phyloP scores from a whole-genome alignment of 2,797 vertebrate genomes.

The Macroramphosus scolopax region DNA sequence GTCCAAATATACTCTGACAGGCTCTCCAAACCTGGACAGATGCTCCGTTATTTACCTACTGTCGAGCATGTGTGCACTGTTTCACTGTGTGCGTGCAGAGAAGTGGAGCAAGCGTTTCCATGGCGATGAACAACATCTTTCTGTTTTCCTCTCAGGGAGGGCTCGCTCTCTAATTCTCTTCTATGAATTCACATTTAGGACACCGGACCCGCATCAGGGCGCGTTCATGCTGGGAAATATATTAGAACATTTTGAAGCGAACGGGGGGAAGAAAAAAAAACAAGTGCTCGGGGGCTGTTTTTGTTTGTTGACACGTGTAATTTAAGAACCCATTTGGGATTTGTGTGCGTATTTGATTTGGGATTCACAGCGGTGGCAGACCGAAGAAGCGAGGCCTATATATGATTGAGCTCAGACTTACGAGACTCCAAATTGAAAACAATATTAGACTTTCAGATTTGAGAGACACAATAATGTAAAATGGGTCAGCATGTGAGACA shows the following conservation, averaged over 20 bases:
- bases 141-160: slow-evolving; percentile 23
- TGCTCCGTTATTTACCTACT: slow-evolving; percentile 30
- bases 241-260: slow-evolving; percentile 5
- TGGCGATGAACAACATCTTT: slow-evolving; percentile 38
- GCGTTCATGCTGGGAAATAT: slow-evolving; percentile 18
- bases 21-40: slow-evolving; percentile 27
- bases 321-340: slow-evolving; percentile 13
- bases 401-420: slow-evolving; percentile 6
- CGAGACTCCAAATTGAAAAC: slow-evolving; percentile 5
- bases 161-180: slow-evolving; percentile 26
- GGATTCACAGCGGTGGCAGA: slow-evolving; percentile 6
- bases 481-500: neutral
- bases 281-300: slow-evolving; percentile 5
- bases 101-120: slow-evolving; percentile 21
- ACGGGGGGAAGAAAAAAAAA: neutral
- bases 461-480: slow-evolving; percentile 1
- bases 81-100: neutral
- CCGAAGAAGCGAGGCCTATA: neutral
- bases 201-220: slow-evolving; percentile 20
- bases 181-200: slow-evolving; percentile 41
- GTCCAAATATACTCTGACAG: slow-evolving; percentile 13
- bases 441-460: slow-evolving; percentile 32
- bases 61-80: neutral
- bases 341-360: slow-evolving; percentile 1
- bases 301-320: slow-evolving; percentile 12